A percentile compares a stretch with the other conserved stretches of the same genome.
phyloP scores from a whole-genome alignment of 2,113 vertebrate species.

The Actinemys pallida region DNA sequence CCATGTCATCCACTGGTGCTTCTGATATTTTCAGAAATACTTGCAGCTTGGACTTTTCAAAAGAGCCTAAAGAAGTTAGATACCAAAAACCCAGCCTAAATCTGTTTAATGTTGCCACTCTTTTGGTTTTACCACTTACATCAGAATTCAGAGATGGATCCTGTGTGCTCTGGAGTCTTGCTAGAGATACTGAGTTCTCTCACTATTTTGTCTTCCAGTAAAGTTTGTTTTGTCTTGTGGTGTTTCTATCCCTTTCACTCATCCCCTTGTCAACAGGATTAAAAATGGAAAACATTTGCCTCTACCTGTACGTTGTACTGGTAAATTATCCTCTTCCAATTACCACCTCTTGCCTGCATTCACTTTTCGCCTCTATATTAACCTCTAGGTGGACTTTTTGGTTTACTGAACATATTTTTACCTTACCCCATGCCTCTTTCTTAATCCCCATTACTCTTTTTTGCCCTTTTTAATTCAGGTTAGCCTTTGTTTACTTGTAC shows the following conservation, averaged over 20 bases:
- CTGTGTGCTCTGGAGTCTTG: not conserved
- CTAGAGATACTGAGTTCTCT: constrained; percentile 15
- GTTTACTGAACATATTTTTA: not conserved
- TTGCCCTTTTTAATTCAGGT: not conserved
- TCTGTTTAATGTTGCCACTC: rapidly evolving
- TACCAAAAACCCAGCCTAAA: not conserved
- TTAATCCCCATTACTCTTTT: not conserved
- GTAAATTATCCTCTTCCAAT: not conserved
- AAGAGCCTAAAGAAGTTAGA: not conserved
- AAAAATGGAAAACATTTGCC: not conserved
- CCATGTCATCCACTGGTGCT: not conserved
- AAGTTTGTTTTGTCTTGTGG: not conserved
- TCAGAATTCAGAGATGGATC: constrained; percentile 20
- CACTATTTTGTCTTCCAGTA: not conserved
- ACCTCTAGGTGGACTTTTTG: not conserved
- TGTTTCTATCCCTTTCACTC: not conserved
- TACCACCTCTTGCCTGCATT: not conserved
- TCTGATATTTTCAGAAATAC: constrained; percentile 15
- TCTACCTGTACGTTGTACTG: rapidly evolving
- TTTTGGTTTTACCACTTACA: not conserved
- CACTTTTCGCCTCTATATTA: not conserved
- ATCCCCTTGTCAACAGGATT: rapidly evolving
- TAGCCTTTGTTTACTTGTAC: not conserved
- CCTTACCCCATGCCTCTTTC: not conserved
- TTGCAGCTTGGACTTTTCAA: not conserved